Conservation (phyloP, 2,113 vertebrate species). For the Spermophilus dauricus region DNA sequence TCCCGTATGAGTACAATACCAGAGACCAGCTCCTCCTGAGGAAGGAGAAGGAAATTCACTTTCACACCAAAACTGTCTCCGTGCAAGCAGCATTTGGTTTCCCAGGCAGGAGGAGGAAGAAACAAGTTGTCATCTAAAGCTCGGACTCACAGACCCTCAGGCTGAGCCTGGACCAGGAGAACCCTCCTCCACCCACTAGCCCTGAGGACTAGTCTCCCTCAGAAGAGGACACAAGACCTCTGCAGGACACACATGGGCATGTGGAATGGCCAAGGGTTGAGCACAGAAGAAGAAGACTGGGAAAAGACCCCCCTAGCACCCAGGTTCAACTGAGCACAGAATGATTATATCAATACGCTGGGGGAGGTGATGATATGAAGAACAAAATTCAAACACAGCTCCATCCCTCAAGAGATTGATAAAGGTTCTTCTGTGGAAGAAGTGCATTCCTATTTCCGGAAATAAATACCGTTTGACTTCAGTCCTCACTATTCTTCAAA, state of each 20-base stretch:
- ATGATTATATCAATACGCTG: too few species aligned
- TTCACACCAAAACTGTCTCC: neutral
- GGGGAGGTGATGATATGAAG: too few species aligned
- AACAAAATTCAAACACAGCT: neutral
- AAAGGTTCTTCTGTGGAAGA: neutral
- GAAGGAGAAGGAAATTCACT: too few species aligned
- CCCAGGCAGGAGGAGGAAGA: neutral
- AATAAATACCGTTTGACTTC: neutral
- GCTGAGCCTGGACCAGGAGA: neutral
- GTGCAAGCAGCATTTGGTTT: neutral
- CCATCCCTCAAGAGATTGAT: neutral
- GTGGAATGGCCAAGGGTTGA: too few species aligned
- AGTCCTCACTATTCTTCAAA: neutral
- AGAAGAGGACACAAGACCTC: too few species aligned
- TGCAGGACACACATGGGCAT: too few species aligned
- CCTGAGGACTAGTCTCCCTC: neutral
- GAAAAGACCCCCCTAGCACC: too few species aligned
- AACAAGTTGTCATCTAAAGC: neutral
- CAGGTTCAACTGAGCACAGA: neutral
- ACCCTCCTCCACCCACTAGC: too few species aligned
- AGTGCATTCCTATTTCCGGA: neutral
- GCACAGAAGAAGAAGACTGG: too few species aligned
- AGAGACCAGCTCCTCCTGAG: neutral
- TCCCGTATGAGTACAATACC: neutral
- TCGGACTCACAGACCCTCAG: neutral